Conservation (phyloP, 1,140 invertebrate genomes). For the Macrobrachium nipponense region DNA sequence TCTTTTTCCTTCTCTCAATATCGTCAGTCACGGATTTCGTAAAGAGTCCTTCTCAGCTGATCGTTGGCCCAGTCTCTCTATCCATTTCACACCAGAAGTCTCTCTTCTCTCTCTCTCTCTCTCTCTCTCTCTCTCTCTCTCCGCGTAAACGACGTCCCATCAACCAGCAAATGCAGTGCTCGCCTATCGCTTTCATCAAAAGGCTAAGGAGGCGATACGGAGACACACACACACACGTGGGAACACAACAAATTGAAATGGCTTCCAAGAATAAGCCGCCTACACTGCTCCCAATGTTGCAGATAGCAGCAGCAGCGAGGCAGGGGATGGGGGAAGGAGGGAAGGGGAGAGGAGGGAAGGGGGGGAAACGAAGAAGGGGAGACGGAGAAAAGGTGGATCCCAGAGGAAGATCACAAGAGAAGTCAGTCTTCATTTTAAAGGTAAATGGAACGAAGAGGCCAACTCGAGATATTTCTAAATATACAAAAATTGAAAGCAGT, state of each 20-base stretch:
- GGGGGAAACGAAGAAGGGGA: not conserved
- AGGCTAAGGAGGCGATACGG: not conserved
- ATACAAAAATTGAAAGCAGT: no score
- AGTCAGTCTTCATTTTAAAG: no score
- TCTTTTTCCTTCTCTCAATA: not conserved
- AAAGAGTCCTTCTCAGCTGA: not conserved
- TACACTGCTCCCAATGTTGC: not conserved
- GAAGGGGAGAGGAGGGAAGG: not conserved
- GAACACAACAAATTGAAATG: not conserved
- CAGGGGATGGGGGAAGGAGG: not conserved
- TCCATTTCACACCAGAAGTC: no score
- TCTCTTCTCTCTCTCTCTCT: no score
- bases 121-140: no score
- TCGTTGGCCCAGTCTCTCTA: no score
- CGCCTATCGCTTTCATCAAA: not conserved
- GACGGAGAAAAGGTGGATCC: not conserved
- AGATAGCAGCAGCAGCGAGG: no score
- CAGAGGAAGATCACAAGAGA: no score
- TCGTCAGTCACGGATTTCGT: not conserved
- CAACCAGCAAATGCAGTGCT: constrained; percentile 1
- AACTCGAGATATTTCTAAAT: no score
- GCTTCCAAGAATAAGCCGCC: not conserved
- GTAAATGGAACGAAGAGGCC: no score
- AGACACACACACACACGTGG: constrained; percentile 27
- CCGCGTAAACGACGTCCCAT: not conserved